Evolutionary conservation across 2,888 invertebrate genomes (phyloP), one percentile per base, ranked within the genome.

Genomic region (Chrysolina americana): DNA sequence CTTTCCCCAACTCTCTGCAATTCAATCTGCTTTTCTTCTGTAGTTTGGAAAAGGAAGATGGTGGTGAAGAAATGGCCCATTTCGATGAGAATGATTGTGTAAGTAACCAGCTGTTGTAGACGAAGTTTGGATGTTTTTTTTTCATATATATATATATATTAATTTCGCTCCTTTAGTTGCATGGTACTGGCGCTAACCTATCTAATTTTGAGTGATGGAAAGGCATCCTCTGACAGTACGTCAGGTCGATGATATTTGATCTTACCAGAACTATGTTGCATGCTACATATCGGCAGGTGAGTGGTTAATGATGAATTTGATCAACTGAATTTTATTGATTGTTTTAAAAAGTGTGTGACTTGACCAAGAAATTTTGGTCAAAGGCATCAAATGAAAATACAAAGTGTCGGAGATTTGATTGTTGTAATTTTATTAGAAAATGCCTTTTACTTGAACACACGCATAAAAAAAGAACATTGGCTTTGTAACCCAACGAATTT

Each of bases 11-110:
- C 36, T 68, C 53, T 11, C 28, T 36, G 41, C 63, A n/a, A 68
- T 44, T 53, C 9, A 59, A 28, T 28, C 68, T 73, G 71, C 62
- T 77, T 78, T 73, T 72, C 73, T 68, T 73, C 73, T 72, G 71
- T 82, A 88, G 88, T 84, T 84, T 88, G 83, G 88, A 87, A 81
- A 88, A 88, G 78, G 88, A 88, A 81, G 88, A 88, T 81, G 88
- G 88, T 79, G 88, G 88, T 65, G 88, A 88, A 81, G 88, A 88
- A 81, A 88, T 88, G 88, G 88, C 88, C 65, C 82, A 86, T 64
- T 85, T 81, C 79, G 88, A 88, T 79, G 88, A 88, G 80, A 86
- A 83, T 73, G 88, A 88, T 78, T 86, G 86, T 81, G 88, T 88
- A 85, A 88, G 88, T 88, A 79, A 65, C 19, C 23, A 21, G 36